Conservation (phyloP, 1,140 invertebrate species). For the Drosophila rhopaloa region DNA sequence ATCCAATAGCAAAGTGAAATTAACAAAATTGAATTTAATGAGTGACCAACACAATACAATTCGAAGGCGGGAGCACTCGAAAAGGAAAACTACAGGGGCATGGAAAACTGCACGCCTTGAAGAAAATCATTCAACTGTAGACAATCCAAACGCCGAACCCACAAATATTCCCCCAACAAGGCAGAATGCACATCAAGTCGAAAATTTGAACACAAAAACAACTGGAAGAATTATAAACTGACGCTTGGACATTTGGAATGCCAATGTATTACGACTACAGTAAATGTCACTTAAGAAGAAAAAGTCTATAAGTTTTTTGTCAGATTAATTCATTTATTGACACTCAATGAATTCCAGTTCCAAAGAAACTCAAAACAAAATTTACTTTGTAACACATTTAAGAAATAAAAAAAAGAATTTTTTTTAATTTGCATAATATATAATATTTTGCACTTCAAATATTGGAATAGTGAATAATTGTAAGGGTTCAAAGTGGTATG, state of each 20-base stretch:
- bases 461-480: no score
- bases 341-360: no score
- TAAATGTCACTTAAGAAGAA: not conserved
- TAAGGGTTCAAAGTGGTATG: no score
- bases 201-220: constrained; percentile 29
- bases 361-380: no score
- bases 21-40: constrained; percentile 70
- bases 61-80: constrained; percentile 61
- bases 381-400: no score
- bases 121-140: constrained; percentile 77
- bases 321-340: no score
- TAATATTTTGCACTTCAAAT: no score
- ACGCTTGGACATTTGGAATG: constrained; percentile 69
- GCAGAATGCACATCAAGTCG: constrained; percentile 17
- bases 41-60: constrained; percentile 60
- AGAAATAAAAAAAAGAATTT: no score
- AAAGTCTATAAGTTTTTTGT: not conserved
- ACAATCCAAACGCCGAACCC: constrained; percentile 62
- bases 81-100: constrained; percentile 48
- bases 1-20: constrained; percentile 25
- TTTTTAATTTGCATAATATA: no score
- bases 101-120: constrained; percentile 75
- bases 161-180: constrained; percentile 33
- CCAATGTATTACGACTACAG: constrained; percentile 30
- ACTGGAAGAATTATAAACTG: constrained; percentile 64